Percentiles rank a stretch among this genome's conserved stretches.
Evolutionary conservation across 2,888 invertebrate genomes (phyloP).

Genomic region (Microchrysa polita): DNA sequence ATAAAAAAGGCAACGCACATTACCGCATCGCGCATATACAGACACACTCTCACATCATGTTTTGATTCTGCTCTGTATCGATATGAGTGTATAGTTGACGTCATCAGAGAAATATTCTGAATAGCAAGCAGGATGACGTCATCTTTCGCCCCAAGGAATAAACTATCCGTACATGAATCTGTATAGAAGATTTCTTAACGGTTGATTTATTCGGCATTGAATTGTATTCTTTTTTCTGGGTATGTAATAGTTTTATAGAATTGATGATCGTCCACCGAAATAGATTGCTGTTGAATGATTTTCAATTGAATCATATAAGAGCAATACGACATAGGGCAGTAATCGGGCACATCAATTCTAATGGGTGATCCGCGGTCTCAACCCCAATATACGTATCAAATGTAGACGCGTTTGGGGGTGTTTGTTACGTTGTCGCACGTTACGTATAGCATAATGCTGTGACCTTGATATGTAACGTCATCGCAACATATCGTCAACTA

Average conservation of each 20-base stretch:
- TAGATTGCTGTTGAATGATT: too few species aligned
- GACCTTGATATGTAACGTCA: slow-evolving; percentile 48
- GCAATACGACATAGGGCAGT: not conserved
- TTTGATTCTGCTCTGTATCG: not conserved
- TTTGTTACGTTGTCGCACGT: slow-evolving; percentile 11
- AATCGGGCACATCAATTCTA: not conserved
- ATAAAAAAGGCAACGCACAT: not conserved
- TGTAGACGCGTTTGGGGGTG: not conserved
- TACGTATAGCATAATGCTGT: slow-evolving; percentile 67
- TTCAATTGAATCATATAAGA: not conserved
- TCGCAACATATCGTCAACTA: not conserved
- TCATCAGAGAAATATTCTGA: slow-evolving; percentile 41
- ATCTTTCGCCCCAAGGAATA: not conserved
- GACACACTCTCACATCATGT: slow-evolving; percentile 4
- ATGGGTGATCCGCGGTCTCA: too few species aligned
- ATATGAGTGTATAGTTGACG: slow-evolving; percentile 20
- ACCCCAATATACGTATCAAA: too few species aligned
- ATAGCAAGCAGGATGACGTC: slow-evolving; percentile 29
- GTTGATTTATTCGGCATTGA: slow-evolving; percentile 1
- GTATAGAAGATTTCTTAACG: not conserved
- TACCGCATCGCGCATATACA: not conserved
- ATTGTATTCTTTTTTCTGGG: not conserved
- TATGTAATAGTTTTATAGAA: too few species aligned
- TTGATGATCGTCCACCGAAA: too few species aligned
- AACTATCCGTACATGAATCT: too few species aligned